phyloP scores from a whole-genome alignment of 1,140 invertebrate genomes.

The Tetraneura akinire region DNA sequence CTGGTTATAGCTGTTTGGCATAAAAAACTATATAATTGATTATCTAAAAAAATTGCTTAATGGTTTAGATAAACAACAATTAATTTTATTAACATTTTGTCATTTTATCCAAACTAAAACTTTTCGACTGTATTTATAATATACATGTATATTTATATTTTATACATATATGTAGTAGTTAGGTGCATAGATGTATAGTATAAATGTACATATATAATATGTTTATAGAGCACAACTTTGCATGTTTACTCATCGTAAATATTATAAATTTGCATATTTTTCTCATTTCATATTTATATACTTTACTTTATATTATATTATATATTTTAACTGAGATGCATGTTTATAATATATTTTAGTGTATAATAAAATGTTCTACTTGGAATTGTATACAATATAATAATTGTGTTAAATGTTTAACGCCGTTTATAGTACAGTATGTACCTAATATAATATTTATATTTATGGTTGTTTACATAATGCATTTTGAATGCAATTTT shows the following conservation, averaged over 20 bases:
- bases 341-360: conserved; percentile 17
- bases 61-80: conserved; percentile 4
- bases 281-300: background rate
- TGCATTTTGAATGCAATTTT: too few species aligned
- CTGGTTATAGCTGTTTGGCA: too few species aligned
- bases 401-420: background rate
- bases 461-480: too few species aligned
- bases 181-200: too few species aligned
- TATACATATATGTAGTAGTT: too few species aligned
- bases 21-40: background rate
- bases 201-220: too few species aligned
- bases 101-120: conserved; percentile 17
- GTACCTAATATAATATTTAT: too few species aligned
- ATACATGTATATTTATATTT: too few species aligned
- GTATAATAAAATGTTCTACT: background rate
- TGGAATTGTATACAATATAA: background rate
- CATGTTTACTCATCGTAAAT: conserved; percentile 27
- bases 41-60: background rate
- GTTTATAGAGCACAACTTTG: conserved; percentile 3
- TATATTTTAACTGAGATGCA: background rate
- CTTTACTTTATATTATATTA: conserved; percentile 5
- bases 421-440: too few species aligned
- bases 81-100: conserved; percentile 16
- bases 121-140: background rate
- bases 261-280: conserved; percentile 29